Conservation (phyloP, 2,113 vertebrate species). For the Natator depressus region DNA sequence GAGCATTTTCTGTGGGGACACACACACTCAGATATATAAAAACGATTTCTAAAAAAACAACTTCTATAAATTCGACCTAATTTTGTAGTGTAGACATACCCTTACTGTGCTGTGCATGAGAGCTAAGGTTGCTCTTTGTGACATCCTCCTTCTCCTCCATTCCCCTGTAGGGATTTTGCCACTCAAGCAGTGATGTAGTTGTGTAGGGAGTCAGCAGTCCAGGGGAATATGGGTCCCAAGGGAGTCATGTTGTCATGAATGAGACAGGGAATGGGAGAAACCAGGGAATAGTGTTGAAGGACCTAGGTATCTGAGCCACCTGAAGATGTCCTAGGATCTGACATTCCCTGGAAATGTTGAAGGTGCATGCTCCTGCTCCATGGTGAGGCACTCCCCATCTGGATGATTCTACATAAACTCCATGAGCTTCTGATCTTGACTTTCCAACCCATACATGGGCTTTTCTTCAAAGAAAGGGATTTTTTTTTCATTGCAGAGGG, state of each 20-base stretch:
- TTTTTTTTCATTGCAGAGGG: slow-evolving; percentile 37
- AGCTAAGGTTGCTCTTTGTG: background rate
- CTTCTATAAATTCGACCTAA: too few species aligned
- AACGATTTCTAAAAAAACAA: too few species aligned
- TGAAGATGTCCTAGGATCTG: background rate
- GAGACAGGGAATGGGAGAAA: background rate
- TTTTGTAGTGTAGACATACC: too few species aligned
- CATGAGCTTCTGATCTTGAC: background rate
- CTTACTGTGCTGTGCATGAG: background rate
- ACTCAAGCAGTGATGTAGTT: background rate
- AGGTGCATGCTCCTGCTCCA: background rate
- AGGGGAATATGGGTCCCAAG: background rate
- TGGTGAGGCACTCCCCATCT: too few species aligned
- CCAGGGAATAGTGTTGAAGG: background rate
- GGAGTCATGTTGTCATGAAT: background rate
- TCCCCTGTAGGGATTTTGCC: background rate
- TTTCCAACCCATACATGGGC: background rate
- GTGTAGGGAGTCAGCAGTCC: background rate
- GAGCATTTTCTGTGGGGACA: too few species aligned
- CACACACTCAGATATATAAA: too few species aligned
- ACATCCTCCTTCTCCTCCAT: background rate
- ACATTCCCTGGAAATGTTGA: background rate
- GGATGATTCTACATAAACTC: background rate
- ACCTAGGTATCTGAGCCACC: background rate
- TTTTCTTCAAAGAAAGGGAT: background rate